Evolutionary conservation across 1,140 invertebrate genomes (phyloP), one percentile per base, ranked within the genome.

Genomic region (Drosophila ambigua): DNA sequence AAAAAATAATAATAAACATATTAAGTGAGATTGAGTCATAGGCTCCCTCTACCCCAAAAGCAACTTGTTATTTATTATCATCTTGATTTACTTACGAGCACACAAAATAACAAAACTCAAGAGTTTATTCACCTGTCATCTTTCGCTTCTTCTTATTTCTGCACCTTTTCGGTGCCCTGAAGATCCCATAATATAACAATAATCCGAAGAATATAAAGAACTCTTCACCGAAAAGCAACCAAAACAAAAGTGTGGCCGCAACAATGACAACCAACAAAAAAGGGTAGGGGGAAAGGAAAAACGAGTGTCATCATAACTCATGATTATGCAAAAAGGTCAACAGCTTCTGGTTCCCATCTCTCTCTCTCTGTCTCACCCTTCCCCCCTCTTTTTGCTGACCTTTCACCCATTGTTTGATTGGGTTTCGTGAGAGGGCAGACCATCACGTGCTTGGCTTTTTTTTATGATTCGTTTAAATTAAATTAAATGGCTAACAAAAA

Each of bases 311-410:
- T 81, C 83, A 88, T 85, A 85, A 85, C 77, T 85, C 78, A 88
- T 88, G 83, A 85, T 88, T 88, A 85, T 88, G 82, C 78, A 82
- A 87, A 85, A 85, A 76, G 82, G 82, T 85, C 82, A 85, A 87
- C 77, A 87, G 72, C 80, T 83, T 79, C 63, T 75, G 28, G 24
- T 43, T 16, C 53, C 49, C 54, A 49, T 53, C 62, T 72, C 53
- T 63, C 59, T 16, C 35, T 51, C 48, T 67, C 62, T 23, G 2
- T 23, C 23, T 3, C 23, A 4, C 23, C 23, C 23, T 4, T 24
- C 53, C 28, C 31, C 31, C 15, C 54, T 55, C 20, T 69, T 64
- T 69, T 69, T 69, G 50, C n/a, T 1, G 11, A 39, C 35, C 35
- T 39, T 39, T 39, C 35, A 39, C 35, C 35, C 35, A 39, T 39